Base-by-base conservation (phyloP, 1,140 invertebrate genomes). In the Drosophila virilis region DNA sequence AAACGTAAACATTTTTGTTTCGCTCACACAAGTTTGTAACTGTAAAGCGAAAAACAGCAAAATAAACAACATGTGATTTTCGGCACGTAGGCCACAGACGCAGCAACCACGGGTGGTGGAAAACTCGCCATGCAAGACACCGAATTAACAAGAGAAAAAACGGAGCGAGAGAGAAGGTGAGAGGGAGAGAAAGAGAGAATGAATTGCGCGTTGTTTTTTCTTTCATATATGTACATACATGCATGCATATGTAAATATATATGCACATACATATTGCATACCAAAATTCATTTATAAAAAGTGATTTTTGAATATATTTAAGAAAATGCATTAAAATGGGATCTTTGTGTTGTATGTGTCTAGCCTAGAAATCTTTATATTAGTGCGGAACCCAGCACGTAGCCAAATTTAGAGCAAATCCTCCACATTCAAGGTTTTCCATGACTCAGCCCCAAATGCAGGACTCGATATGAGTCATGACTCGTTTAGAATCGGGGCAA, bases 21-120 rank as follows among this genome's bases (percentile, higher is more conserved):
- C 58, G 13, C 32, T 81, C 50, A 9, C 58, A 73, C 52, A 65
- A 60, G 66, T 48, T 50, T 71, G 83, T 74, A 71, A 68, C 7
- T 77, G 75, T 73, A 72, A 80, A 50, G 40, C 17, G 42, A 64
- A 71, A 72, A 67, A 71, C 65, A 78, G 58, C 72, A 80, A 88
- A 88, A 84, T 62, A 88, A 84, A 88, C 68, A 77, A 77, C 84
- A 88, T 89, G 83, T 88, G 83, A 83, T 89, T 89, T 89, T 83
- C 79, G 80, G 84, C 83, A 88, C 83, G 83, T 88, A 88, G 84
- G 74, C 83, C 83, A 89, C 22, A 73, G 54, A 54, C 55, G 62
- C 61, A 70, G 48, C 43, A 40, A 28, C 50, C 28, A 35, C 60
- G 61, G 61, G 67, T 76, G 68, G 73, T 78, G 67, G 77, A 57